These are phyloP conservation scores for Apostichopus parvimensis DNA, from an alignment of 35 echinoderm and acorn worm genomes.

Conservation along the genomic window DNA sequence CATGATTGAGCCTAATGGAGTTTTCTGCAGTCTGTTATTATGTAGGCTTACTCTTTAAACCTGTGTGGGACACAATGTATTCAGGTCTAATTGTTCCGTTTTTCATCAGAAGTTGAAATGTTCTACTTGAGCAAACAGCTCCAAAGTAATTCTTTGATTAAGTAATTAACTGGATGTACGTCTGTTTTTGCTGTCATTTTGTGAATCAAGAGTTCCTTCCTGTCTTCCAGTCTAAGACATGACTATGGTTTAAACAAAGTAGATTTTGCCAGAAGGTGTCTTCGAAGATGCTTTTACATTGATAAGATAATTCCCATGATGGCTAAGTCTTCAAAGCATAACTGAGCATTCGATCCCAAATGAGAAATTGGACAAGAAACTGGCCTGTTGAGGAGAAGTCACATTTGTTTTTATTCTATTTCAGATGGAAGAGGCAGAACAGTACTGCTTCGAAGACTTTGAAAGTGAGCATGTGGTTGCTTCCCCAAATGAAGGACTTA, in stretches of 20 bases:
- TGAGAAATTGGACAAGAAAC: not conserved
- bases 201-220: not conserved
- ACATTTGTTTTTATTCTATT: not conserved
- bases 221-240: not conserved
- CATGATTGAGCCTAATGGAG: too few species aligned
- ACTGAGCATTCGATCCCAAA: not conserved
- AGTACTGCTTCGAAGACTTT: conserved; percentile 58
- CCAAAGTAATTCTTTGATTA: not conserved
- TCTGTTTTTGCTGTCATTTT: not conserved
- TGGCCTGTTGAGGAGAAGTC: not conserved
- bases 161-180: not conserved
- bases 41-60: too few species aligned
- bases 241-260: not conserved
- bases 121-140: not conserved
- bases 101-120: not conserved
- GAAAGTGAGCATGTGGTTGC: conserved; percentile 29
- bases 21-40: too few species aligned
- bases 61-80: too few species aligned
- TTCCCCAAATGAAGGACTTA: not conserved
- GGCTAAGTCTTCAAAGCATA: not conserved
- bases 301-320: not conserved
- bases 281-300: not conserved
- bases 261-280: not conserved
- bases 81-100: too few species aligned
- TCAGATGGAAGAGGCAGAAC: conserved; percentile 59